Conservation (phyloP, 2,113 vertebrate species). For the Canis aureus region DNA sequence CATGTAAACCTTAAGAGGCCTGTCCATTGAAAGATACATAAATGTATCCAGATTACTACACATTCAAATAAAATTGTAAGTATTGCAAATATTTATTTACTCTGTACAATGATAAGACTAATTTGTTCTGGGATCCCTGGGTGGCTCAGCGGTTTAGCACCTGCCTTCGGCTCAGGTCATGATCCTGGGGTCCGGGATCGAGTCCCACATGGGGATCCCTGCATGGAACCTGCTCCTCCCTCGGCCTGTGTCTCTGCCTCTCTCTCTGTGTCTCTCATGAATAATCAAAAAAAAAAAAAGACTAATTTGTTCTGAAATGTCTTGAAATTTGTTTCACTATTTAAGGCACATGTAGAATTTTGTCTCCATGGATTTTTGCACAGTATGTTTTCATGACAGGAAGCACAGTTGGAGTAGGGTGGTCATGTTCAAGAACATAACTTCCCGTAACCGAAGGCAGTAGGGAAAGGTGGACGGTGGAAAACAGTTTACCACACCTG, state of each 20-base stretch:
- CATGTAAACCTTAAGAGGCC: neutral
- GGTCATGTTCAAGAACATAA: neutral
- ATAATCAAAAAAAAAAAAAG: neutral
- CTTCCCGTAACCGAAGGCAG: neutral
- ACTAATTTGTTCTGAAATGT: neutral
- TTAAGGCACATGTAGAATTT: neutral
- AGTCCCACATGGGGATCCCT: rapidly evolving
- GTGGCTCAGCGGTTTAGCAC: too few relatives aligned
- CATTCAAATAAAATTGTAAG: neutral
- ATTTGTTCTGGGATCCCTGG: neutral
- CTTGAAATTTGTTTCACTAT: neutral
- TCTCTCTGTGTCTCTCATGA: too few relatives aligned
- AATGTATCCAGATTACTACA: neutral
- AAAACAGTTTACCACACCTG: neutral
- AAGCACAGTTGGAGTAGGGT: neutral
- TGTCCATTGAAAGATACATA: neutral
- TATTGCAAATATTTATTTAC: neutral
- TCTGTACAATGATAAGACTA: neutral
- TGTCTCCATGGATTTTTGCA: neutral
- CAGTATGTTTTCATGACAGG: neutral
- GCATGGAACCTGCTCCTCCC: too few relatives aligned
- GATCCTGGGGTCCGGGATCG: too few relatives aligned
- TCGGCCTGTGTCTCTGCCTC: too few relatives aligned
- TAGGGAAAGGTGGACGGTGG: neutral
- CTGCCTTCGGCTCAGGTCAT: too few relatives aligned